phyloP scores from a whole-genome alignment of 2,888 invertebrate species.

The Drosophila suboccidentalis region DNA sequence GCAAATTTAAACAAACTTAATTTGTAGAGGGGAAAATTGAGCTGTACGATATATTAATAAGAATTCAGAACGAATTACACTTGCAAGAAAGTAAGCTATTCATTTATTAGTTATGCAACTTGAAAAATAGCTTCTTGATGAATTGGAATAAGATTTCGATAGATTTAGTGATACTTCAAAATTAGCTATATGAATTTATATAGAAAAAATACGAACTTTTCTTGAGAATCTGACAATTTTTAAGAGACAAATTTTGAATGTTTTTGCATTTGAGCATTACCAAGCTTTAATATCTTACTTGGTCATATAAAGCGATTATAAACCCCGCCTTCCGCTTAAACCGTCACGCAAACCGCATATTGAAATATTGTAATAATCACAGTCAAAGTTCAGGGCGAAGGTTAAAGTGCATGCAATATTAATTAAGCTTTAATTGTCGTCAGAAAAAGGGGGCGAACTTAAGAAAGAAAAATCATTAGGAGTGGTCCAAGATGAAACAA shows the following conservation, averaged over 20 bases:
- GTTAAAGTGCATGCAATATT: constrained; percentile 71
- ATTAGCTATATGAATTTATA: too few relatives aligned
- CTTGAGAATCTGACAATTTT: background rate
- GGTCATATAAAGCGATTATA: constrained; percentile 35
- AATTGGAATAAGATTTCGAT: too few relatives aligned
- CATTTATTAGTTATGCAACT: background rate
- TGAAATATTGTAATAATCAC: constrained; percentile 59
- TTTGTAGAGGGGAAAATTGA: background rate
- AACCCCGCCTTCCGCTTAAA: constrained; percentile 28
- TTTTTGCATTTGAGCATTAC: background rate
- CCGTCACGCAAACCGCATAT: constrained; percentile 56
- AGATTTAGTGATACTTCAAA: too few relatives aligned
- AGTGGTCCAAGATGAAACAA: background rate
- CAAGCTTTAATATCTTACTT: constrained; percentile 12
- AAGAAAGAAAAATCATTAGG: constrained; percentile 21
- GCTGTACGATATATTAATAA: background rate
- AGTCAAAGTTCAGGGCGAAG: constrained; percentile 74
- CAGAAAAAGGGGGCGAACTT: constrained; percentile 1
- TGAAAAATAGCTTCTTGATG: too few relatives aligned
- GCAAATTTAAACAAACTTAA: background rate
- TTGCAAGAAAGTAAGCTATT: background rate
- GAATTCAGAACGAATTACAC: background rate
- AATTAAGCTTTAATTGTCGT: constrained; percentile 55
- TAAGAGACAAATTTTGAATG: background rate
- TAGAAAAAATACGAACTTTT: too few relatives aligned